These are phyloP conservation scores for Pelecanoides urinatrix DNA, from an alignment of 2,113 vertebrate genomes.

Conservation along the genomic window DNA sequence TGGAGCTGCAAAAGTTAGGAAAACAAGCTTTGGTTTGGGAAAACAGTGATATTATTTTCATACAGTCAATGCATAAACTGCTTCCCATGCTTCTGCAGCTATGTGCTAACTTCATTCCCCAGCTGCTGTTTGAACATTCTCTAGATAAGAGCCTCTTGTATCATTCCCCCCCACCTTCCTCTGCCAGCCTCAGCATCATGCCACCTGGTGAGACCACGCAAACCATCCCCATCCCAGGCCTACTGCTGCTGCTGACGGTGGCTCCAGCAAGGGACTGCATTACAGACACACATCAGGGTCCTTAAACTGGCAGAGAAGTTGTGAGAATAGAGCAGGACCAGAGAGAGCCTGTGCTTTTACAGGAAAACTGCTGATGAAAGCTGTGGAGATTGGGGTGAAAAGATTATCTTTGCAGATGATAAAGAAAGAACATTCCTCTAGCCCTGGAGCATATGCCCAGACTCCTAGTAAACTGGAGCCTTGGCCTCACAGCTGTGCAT, in stretches of 20 bases:
- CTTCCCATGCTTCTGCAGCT: background rate
- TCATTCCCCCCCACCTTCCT: background rate
- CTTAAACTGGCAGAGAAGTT: background rate
- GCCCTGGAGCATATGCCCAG: fast-evolving
- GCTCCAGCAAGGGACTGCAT: background rate
- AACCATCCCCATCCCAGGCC: too few species aligned
- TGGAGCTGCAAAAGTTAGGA: background rate
- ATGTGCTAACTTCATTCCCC: background rate
- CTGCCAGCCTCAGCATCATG: background rate
- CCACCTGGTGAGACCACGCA: fast-evolving
- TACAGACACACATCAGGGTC: background rate
- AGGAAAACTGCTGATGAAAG: background rate
- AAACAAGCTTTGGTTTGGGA: background rate
- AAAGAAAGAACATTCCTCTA: background rate
- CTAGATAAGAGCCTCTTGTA: background rate
- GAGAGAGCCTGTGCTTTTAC: background rate
- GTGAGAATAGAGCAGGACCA: background rate
- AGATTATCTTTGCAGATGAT: background rate
- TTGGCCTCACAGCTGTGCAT: background rate
- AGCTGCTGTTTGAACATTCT: background rate
- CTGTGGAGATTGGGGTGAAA: background rate
- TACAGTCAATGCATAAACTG: background rate
- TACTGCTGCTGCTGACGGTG: background rate
- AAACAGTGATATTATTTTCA: background rate
- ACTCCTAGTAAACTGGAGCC: background rate